Conservation (phyloP, 2,888 invertebrate species). For the Cylindroiulus punctatus region DNA sequence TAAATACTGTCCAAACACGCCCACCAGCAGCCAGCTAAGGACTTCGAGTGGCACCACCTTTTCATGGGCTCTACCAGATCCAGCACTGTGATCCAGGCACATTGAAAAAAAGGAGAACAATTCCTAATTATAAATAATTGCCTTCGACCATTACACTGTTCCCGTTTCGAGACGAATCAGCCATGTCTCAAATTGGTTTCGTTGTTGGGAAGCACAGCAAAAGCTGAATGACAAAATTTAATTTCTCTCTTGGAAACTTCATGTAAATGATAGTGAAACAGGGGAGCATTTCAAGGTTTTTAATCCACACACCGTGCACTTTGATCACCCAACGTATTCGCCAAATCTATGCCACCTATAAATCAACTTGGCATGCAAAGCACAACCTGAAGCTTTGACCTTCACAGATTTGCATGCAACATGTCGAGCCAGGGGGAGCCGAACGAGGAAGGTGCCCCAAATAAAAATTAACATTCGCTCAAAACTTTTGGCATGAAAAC, state of each 20-base stretch:
- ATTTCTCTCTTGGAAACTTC: not conserved
- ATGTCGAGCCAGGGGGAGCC: slow-evolving; percentile 34
- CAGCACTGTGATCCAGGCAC: not conserved
- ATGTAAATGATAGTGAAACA: slow-evolving; percentile 13
- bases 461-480: slow-evolving; percentile 25
- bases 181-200: not conserved
- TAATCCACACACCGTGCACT: slow-evolving; percentile 16
- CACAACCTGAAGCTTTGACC: slow-evolving; percentile 49
- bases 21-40: not conserved
- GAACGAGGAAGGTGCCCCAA: slow-evolving; percentile 29
- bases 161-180: not conserved
- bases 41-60: not conserved
- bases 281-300: slow-evolving; percentile 45
- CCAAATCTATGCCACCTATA: slow-evolving; percentile 50
- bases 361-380: slow-evolving; percentile 48
- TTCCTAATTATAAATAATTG: slow-evolving; percentile 10
- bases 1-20: not conserved
- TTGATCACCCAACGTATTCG: not conserved
- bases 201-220: not conserved
- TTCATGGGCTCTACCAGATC: not conserved
- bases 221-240: not conserved
- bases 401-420: slow-evolving; percentile 32
- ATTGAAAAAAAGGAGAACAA: not conserved
- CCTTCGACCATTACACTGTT: not conserved
- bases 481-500: slow-evolving; percentile 21